Evolutionary conservation across 2,113 vertebrate species (phyloP).

Genomic region (Salminus brasiliensis): DNA sequence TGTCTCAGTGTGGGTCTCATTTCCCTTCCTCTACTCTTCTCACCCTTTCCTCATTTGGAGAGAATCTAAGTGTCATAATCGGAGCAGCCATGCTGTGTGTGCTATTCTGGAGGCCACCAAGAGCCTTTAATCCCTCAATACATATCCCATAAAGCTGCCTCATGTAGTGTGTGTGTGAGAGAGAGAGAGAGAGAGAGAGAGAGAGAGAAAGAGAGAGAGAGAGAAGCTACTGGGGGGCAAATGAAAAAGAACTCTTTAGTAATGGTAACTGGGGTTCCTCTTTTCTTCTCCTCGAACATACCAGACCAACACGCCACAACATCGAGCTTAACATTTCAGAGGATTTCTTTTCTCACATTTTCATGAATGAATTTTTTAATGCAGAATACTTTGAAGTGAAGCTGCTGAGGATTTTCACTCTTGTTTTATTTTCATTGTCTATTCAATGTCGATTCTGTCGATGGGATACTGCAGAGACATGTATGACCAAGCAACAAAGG

Average conservation of each 20-base stretch:
- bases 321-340: constrained; percentile 46
- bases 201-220: constrained; percentile 11
- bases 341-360: constrained; percentile 40
- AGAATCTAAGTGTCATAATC: constrained; percentile 82
- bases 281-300: constrained; percentile 34
- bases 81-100: constrained; percentile 73
- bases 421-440: constrained; percentile 15
- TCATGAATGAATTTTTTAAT: constrained; percentile 42
- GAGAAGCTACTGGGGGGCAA: neutral
- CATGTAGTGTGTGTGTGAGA: constrained; percentile 29
- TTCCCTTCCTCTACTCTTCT: constrained; percentile 60
- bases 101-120: constrained; percentile 74
- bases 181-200: no score
- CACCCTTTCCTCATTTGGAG: constrained; percentile 70
- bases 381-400: constrained; percentile 22
- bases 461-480: neutral
- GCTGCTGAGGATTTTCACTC: constrained; percentile 22
- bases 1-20: constrained; percentile 66
- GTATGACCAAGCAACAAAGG: constrained; percentile 22
- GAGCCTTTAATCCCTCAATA: constrained; percentile 78
- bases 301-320: constrained; percentile 18
- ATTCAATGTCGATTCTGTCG: constrained; percentile 9
- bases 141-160: constrained; percentile 73
- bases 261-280: constrained; percentile 39
- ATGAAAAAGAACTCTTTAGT: constrained; percentile 29